A percentile compares a stretch with the other conserved stretches of the same genome.
Conservation (phyloP, 2,113 vertebrate genomes). For the Corythoichthys haematopterus region DNA sequence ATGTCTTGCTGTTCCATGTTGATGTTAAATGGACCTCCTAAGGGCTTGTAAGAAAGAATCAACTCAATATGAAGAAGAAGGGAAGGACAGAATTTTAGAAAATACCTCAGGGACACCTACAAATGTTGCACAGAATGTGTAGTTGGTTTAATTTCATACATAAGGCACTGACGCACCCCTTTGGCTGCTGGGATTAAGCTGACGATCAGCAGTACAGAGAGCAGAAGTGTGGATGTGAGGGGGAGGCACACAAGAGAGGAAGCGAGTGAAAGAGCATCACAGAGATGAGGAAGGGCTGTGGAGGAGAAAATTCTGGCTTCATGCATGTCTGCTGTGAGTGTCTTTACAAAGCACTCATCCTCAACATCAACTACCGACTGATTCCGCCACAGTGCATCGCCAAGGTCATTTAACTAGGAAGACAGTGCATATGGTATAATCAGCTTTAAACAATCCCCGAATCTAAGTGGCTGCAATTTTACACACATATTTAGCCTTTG, state of each 20-base stretch:
- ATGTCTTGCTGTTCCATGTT: slow-evolving; percentile 8
- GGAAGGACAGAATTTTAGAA: not conserved
- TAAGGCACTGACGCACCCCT: slow-evolving; percentile 15
- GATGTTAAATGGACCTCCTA: slow-evolving; percentile 12
- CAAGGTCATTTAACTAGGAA: not conserved
- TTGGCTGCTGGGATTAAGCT: slow-evolving; percentile 11
- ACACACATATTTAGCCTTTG: not conserved
- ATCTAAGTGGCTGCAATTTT: not conserved
- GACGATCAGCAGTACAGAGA: slow-evolving; percentile 29
- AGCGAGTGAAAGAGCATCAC: slow-evolving; percentile 13
- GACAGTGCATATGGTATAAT: not conserved
- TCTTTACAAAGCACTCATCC: slow-evolving; percentile 39
- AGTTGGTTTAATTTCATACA: slow-evolving; percentile 9
- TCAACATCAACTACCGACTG: slow-evolving; percentile 34
- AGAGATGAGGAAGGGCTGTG: slow-evolving; percentile 22
- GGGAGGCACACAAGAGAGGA: slow-evolving; percentile 24
- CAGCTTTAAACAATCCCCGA: not conserved
- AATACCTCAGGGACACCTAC: not conserved
- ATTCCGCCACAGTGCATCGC: slow-evolving; percentile 2
- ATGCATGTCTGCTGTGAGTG: slow-evolving; percentile 5
- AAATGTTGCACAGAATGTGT: not conserved
- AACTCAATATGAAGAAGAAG: slow-evolving; percentile 5
- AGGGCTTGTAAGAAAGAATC: slow-evolving; percentile 13
- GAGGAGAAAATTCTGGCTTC: slow-evolving; percentile 7
- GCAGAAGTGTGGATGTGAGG: slow-evolving; percentile 48